Conservation (phyloP, 2,888 invertebrate species). For the Dasysyrphus albostriatus region DNA sequence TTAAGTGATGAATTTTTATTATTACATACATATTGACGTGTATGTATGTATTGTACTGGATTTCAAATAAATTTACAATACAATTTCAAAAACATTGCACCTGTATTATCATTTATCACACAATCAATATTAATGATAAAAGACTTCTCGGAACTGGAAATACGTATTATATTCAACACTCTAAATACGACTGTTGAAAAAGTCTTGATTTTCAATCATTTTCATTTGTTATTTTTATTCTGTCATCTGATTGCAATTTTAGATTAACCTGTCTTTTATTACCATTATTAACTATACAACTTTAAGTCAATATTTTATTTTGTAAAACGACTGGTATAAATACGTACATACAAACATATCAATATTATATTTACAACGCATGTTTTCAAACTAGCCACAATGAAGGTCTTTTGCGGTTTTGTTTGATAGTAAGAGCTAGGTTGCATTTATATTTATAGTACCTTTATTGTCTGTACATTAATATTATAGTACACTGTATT, state of each 20-base stretch:
- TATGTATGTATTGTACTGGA: background rate
- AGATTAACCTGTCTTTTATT: background rate
- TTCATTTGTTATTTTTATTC: background rate
- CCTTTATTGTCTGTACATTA: no score
- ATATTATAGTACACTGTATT: background rate
- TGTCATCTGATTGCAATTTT: conserved; percentile 2
- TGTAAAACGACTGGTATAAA: conserved; percentile 41
- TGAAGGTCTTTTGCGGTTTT: conserved; percentile 50
- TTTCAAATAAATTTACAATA: background rate
- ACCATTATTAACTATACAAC: background rate
- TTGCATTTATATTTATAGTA: background rate
- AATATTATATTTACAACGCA: conserved; percentile 32
- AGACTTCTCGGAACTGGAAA: background rate
- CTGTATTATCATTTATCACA: background rate
- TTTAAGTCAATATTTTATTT: conserved; percentile 42
- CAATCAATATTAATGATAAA: conserved; percentile 2
- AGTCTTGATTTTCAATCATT: background rate
- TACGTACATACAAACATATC: no score
- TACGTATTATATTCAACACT: background rate
- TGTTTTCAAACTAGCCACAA: background rate
- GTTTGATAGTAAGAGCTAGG: background rate
- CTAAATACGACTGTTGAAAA: background rate
- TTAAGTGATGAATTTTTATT: background rate
- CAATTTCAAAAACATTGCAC: background rate
- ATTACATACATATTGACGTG: background rate